Percentiles rank a stretch among this genome's conserved stretches.
These are phyloP conservation scores for Conomelus anceps DNA, from an alignment of 2,888 invertebrate genomes.

Conservation along the genomic window DNA sequence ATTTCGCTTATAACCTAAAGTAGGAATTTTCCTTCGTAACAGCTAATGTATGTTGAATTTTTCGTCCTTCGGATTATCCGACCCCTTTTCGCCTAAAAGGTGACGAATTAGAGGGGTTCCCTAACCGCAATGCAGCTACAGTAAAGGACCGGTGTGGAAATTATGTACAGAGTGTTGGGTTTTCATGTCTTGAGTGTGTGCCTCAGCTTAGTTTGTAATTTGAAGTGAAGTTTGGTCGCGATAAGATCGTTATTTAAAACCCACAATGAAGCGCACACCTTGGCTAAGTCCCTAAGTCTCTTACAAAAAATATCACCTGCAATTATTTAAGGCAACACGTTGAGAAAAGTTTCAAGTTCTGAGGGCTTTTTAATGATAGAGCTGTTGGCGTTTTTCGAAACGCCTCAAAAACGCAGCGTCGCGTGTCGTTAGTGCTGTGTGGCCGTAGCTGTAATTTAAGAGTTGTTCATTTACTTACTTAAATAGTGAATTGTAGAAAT, in stretches of 20 bases:
- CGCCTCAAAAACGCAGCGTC: background rate
- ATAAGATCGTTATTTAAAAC: background rate
- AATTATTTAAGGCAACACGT: background rate
- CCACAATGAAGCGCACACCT: background rate
- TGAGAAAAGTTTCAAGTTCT: background rate
- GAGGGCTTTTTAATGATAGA: background rate
- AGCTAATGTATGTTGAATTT: no score
- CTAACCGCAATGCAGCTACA: background rate
- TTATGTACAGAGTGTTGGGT: background rate
- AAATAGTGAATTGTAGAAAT: background rate
- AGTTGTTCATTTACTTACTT: background rate
- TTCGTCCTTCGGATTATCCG: background rate
- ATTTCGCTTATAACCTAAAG: no score
- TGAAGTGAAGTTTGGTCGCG: background rate
- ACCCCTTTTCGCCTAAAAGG: background rate
- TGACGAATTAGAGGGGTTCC: background rate
- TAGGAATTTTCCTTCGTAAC: no score
- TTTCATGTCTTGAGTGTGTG: background rate
- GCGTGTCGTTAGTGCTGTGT: background rate
- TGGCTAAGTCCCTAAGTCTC: background rate
- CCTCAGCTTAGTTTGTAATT: background rate
- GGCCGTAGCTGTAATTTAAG: background rate
- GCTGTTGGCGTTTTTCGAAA: no score
- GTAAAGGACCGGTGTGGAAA: background rate
- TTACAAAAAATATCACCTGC: no score